phyloP scores from a whole-genome alignment of 2,113 vertebrate species.

The Notothenia coriiceps region DNA sequence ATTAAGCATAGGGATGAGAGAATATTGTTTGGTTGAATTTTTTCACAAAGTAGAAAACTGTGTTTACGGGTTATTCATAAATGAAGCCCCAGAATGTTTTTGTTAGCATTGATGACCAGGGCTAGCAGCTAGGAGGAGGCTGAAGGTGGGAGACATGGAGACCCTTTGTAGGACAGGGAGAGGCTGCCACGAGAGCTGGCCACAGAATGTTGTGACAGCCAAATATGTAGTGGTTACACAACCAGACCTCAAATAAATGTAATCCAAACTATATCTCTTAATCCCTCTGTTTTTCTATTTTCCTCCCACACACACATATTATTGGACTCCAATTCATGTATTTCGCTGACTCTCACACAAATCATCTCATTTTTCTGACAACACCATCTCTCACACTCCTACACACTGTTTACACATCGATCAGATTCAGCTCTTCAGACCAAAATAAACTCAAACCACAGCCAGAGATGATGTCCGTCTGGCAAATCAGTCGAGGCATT shows the following conservation, averaged over 20 bases:
- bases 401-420: slow-evolving; percentile 48
- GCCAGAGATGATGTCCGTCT: slow-evolving; percentile 18
- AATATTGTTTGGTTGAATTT: not conserved
- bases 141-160: slow-evolving; percentile 22
- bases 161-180: slow-evolving; percentile 27
- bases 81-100: not conserved
- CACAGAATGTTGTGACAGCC: slow-evolving; percentile 36
- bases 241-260: slow-evolving; percentile 18
- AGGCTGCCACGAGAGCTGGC: slow-evolving; percentile 29
- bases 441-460: slow-evolving; percentile 42
- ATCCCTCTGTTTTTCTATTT: slow-evolving; percentile 36
- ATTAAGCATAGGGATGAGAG: not conserved
- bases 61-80: not conserved
- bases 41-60: not conserved
- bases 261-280: slow-evolving; percentile 21
- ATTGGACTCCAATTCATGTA: slow-evolving; percentile 23
- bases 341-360: slow-evolving; percentile 8
- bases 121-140: slow-evolving; percentile 41
- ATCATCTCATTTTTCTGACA: slow-evolving; percentile 38
- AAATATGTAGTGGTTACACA: slow-evolving; percentile 24
- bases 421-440: slow-evolving; percentile 45
- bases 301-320: slow-evolving; percentile 23
- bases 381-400: slow-evolving; percentile 42
- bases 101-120: not conserved
- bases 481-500: slow-evolving; percentile 35